These are phyloP conservation scores for Cydia pomonella DNA, from an alignment of 1,140 invertebrate species.

Conservation along the genomic window DNA sequence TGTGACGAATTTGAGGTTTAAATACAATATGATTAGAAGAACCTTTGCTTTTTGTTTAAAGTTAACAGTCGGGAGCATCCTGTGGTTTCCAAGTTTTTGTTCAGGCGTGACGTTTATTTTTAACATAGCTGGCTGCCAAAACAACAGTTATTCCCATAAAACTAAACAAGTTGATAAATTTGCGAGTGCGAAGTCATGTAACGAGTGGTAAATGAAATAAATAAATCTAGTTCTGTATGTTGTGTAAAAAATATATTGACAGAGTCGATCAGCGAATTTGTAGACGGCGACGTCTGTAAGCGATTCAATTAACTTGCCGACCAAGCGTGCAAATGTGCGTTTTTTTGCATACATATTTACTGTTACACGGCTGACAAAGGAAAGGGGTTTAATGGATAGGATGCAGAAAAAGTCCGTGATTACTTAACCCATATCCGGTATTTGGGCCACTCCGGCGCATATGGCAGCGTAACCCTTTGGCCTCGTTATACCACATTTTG, in stretches of 20 bases:
- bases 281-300: constrained; percentile 50
- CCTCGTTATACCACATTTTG: constrained; percentile 69
- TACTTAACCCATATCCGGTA: constrained; percentile 78
- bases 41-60: constrained; percentile 46
- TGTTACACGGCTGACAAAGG: constrained; percentile 63
- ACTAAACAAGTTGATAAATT: constrained; percentile 26
- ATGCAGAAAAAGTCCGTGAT: constrained; percentile 71
- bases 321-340: constrained; percentile 65
- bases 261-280: constrained; percentile 45
- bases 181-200: constrained; percentile 5
- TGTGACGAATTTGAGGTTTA: constrained; percentile 69
- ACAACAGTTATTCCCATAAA: constrained; percentile 15
- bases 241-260: constrained; percentile 48
- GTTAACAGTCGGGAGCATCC: constrained; percentile 46
- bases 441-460: constrained; percentile 57
- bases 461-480: constrained; percentile 77
- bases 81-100: constrained; percentile 46
- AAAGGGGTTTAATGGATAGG: constrained; percentile 69
- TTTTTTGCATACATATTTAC: constrained; percentile 58
- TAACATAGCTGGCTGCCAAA: not conserved
- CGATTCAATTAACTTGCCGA: constrained; percentile 67
- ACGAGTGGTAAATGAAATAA: constrained; percentile 14
- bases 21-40: constrained; percentile 45
- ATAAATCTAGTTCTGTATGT: constrained; percentile 41
- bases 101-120: not conserved